Conservation (phyloP, 1,140 invertebrate species). For the Theocolax elegans region DNA sequence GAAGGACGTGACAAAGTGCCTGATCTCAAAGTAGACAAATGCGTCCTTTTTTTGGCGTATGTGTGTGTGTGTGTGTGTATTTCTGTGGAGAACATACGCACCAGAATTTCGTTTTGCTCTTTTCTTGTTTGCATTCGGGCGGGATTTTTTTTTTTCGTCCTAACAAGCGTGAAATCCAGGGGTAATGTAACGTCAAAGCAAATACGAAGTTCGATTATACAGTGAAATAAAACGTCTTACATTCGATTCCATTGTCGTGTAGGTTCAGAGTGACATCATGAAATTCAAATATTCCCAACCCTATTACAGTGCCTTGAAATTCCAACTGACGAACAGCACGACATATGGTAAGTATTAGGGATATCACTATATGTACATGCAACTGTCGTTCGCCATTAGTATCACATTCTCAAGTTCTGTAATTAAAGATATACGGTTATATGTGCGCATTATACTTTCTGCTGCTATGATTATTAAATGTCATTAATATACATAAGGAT, state of each 20-base stretch:
- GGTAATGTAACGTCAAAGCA: neutral
- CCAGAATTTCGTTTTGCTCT: too few species aligned
- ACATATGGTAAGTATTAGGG: conserved; percentile 1
- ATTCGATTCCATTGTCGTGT: neutral
- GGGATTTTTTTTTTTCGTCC: neutral
- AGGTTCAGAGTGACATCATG: conserved; percentile 21
- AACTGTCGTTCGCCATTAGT: too few species aligned
- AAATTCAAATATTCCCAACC: conserved; percentile 33
- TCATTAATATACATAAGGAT: too few species aligned
- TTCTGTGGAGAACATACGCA: too few species aligned
- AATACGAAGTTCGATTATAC: conserved; percentile 6
- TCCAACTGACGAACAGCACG: neutral
- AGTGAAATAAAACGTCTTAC: conserved; percentile 14
- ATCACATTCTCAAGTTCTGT: neutral
- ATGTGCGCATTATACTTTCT: too few species aligned
- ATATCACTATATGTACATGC: too few species aligned
- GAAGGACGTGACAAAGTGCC: too few species aligned
- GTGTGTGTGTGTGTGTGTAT: too few species aligned
- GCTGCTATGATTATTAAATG: too few species aligned
- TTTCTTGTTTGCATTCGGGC: too few species aligned
- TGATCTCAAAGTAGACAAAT: too few species aligned
- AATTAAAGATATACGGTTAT: neutral
- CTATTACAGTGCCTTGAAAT: conserved; percentile 5
- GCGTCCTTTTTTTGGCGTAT: too few species aligned
- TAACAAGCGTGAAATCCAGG: neutral